Percentiles rank a stretch among this genome's conserved stretches.
phyloP scores from a whole-genome alignment of 2,888 invertebrate species.

The Cheilosia variabilis region DNA sequence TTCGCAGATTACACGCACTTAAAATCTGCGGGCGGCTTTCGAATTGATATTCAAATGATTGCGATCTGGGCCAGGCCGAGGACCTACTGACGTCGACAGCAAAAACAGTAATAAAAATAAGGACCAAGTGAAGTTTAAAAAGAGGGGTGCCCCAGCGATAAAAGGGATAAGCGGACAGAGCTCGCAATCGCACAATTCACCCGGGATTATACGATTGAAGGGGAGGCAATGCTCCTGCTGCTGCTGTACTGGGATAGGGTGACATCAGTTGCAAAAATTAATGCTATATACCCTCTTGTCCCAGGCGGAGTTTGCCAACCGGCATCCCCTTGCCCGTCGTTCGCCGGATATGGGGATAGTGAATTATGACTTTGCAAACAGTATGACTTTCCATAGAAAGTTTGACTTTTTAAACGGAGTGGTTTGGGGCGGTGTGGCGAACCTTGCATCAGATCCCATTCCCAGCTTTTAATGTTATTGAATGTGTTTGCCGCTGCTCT shows the following conservation, averaged over 20 bases:
- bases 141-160: slow-evolving; percentile 28
- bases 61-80: not conserved
- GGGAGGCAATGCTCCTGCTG: slow-evolving; percentile 10
- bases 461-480: not conserved
- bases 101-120: slow-evolving; percentile 60
- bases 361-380: slow-evolving; percentile 66
- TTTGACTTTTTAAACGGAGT: slow-evolving; percentile 61
- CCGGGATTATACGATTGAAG: slow-evolving; percentile 50
- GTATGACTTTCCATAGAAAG: slow-evolving; percentile 53
- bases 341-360: slow-evolving; percentile 33
- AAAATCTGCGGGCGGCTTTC: slow-evolving; percentile 54
- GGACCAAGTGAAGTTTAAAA: slow-evolving; percentile 28
- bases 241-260: not conserved
- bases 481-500: slow-evolving; percentile 4
- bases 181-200: slow-evolving; percentile 14
- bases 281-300: slow-evolving; percentile 37
- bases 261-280: slow-evolving; percentile 70
- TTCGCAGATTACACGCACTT: slow-evolving; percentile 66
- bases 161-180: slow-evolving; percentile 35
- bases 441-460: slow-evolving; percentile 18
- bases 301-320: slow-evolving; percentile 30
- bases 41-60: slow-evolving; percentile 70
- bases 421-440: slow-evolving; percentile 20
- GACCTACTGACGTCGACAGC: slow-evolving; percentile 18
- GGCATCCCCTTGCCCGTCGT: not conserved